Base-by-base conservation (phyloP, 2,888 invertebrate genomes). In the Polyploca ridens region DNA sequence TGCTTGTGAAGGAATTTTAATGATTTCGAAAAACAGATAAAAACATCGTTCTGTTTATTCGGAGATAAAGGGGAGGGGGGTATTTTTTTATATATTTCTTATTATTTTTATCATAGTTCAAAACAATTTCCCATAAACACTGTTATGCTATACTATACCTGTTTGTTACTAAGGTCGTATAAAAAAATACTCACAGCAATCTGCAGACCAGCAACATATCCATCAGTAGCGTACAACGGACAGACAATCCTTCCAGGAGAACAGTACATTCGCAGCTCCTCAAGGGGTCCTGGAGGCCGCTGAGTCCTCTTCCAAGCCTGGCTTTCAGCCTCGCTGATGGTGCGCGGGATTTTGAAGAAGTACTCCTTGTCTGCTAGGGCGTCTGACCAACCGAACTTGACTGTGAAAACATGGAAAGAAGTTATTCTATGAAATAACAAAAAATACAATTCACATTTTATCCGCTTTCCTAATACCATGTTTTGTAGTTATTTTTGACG, bases 341-440 rank as follows among this genome's bases (percentile, higher is more conserved):
- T 90, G 33, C 91, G 88, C 0, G 94, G 94, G 13, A 94, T 87
- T n/a, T 79, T 82, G 83, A 81, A 94, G 84, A 94, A 94, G 79
- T 94, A 91, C 61, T 93, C 90, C 68, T 82, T 83, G 70, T 93
- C 89, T 0, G 87, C 89, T 1, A 94, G 73, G 0, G 94, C 91
- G 62, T 89, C 88, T 0, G 94, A 88, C 91, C 91, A 93, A 5
- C 94, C 94, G 72, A 93, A 93, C 71, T 90, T 94, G 0, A 90
- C 94, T 94, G n/a, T 46, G 71, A 6, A 67, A 57, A 67, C 10
- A n/a, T 10, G 19, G 1, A 13, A 13, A 13, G 41, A 41, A 14
- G 54, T 54, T 54, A n/a, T 14, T 3, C 11, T 35, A 6, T 35
- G 35, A 44, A 10, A 44, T 44, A 4, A 13, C 10, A 13, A 44